Evolutionary conservation across 2,888 invertebrate genomes (phyloP).

Genomic region (Lagria hirta): DNA sequence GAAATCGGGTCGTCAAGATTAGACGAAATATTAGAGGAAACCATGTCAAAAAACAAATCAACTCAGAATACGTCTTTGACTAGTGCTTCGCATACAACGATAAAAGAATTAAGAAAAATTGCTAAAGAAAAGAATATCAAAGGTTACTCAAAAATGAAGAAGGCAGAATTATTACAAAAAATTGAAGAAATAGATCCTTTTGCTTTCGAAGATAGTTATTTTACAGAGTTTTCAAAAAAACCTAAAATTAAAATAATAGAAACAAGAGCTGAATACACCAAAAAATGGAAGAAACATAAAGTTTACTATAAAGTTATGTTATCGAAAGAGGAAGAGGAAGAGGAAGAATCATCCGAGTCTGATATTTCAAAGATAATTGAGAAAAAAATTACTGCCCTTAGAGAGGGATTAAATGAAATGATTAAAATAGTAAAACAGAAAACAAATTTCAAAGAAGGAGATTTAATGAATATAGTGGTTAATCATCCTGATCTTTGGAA

Average conservation of each 20-base stretch:
- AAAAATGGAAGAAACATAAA: too few species aligned
- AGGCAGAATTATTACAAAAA: too few species aligned
- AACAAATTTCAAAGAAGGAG: too few species aligned
- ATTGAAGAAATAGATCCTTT: too few species aligned
- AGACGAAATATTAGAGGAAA: slow-evolving; percentile 11
- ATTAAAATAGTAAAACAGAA: slow-evolving; percentile 8
- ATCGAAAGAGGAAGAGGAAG: slow-evolving; percentile 4
- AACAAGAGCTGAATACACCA: too few species aligned
- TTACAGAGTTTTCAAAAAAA: too few species aligned
- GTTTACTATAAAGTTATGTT: slow-evolving; percentile 7
- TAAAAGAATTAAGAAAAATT: slow-evolving; percentile 15
- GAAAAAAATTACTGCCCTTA: slow-evolving; percentile 7
- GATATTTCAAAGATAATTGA: slow-evolving; percentile 5
- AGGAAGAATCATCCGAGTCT: slow-evolving; percentile 8
- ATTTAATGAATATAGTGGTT: slow-evolving; percentile 5
- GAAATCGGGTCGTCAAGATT: slow-evolving; percentile 8
- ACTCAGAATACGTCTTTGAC: slow-evolving; percentile 8
- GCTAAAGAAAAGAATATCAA: slow-evolving; percentile 10
- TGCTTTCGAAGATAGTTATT: too few species aligned
- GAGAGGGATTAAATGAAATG: slow-evolving; percentile 8
- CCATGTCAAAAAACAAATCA: slow-evolving; percentile 6
- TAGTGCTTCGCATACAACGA: slow-evolving; percentile 5
- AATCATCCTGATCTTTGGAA: slow-evolving; percentile 4
- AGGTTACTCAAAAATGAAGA: too few species aligned
- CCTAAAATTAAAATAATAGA: too few species aligned